phyloP scores from a whole-genome alignment of 2,888 invertebrate genomes.

The Leucophora obtusa region DNA sequence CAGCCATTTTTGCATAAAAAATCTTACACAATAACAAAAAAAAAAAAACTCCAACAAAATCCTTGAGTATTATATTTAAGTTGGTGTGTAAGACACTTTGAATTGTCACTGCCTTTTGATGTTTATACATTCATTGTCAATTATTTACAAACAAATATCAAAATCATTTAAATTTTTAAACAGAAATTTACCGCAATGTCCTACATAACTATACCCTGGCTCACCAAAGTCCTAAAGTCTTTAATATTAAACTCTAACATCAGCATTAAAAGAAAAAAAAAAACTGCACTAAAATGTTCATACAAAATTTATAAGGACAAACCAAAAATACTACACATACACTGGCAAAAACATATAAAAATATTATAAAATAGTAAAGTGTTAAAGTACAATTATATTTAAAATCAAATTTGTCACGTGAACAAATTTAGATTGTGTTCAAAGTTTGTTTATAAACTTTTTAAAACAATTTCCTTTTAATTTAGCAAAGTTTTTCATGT shows the following conservation, averaged over 20 bases:
- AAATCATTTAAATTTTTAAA: conserved; percentile 25
- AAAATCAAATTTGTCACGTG: background rate
- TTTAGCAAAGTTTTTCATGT: conserved; percentile 6
- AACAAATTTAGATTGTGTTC: background rate
- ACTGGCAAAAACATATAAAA: background rate
- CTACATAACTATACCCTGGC: background rate
- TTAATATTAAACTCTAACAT: background rate
- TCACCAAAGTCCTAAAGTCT: conserved; percentile 11
- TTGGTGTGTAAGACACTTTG: background rate
- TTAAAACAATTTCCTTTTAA: conserved; percentile 13
- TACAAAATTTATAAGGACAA: background rate
- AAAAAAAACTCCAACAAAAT: background rate
- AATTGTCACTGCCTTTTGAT: background rate
- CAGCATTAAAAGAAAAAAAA: background rate
- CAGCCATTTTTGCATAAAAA: background rate
- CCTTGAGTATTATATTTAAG: background rate
- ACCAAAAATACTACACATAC: background rate
- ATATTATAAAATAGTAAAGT: background rate
- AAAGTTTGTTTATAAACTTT: conserved; percentile 6
- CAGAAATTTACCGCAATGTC: conserved; percentile 11
- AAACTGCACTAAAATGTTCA: background rate
- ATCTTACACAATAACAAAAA: too few relatives aligned
- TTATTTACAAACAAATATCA: background rate
- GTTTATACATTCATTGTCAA: background rate
- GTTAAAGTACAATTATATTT: background rate